A percentile compares a stretch with the other conserved stretches of the same genome.
Conservation (phyloP, 2,888 invertebrate genomes). For the Camptogramma bilineatum region DNA sequence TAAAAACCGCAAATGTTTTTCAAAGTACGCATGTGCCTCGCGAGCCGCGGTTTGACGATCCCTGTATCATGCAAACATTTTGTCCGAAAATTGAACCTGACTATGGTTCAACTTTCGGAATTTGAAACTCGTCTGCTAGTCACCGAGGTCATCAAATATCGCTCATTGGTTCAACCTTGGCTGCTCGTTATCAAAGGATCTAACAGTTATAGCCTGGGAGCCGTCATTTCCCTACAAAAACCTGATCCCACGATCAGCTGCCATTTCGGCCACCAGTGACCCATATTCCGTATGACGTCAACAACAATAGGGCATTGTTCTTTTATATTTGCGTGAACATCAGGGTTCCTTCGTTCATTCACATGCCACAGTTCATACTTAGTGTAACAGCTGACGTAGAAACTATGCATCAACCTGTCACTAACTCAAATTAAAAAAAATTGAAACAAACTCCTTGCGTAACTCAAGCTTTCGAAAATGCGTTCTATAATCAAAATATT, state of each 20-base stretch:
- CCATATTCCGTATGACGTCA: constrained; percentile 83
- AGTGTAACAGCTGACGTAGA: not conserved
- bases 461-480: not conserved
- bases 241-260: constrained; percentile 79
- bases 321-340: constrained; percentile 81
- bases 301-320: constrained; percentile 85
- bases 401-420: not conserved
- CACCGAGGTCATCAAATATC: too few relatives aligned
- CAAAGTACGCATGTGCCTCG: too few relatives aligned
- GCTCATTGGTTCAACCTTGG: not conserved
- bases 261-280: constrained; percentile 80
- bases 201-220: constrained; percentile 33
- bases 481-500: not conserved
- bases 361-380: constrained; percentile 61
- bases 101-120: too few relatives aligned
- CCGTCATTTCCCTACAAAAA: constrained; percentile 42
- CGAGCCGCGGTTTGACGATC: too few relatives aligned
- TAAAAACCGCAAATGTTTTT: too few relatives aligned
- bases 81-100: too few relatives aligned
- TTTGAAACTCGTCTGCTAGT: too few relatives aligned
- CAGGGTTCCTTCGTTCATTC: constrained; percentile 82
- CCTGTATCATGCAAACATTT: too few relatives aligned
- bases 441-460: not conserved
- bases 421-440: not conserved
- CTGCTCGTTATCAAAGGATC: constrained; percentile 30